These are phyloP conservation scores for Aldabrachelys gigantea DNA, from an alignment of 2,113 vertebrate genomes.

Conservation along the genomic window DNA sequence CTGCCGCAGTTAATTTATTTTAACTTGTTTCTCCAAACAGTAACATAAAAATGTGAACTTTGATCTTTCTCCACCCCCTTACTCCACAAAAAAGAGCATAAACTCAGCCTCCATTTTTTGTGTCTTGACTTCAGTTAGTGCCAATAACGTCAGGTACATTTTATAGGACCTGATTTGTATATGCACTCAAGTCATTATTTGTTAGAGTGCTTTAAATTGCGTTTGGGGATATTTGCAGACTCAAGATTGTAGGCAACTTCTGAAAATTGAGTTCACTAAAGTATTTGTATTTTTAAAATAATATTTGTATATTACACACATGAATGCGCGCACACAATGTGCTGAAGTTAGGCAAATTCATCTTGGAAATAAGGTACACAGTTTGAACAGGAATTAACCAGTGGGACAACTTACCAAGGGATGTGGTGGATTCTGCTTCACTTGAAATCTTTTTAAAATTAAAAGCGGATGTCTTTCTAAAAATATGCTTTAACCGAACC, in stretches of 20 bases:
- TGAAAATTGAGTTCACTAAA: neutral
- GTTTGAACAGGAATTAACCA: neutral
- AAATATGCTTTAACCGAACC: conserved; percentile 33
- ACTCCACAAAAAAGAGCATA: fast-evolving
- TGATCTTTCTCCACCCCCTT: neutral
- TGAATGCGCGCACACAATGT: fast-evolving
- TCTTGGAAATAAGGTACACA: neutral
- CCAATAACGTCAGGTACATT: fast-evolving
- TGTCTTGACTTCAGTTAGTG: neutral
- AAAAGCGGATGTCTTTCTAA: neutral
- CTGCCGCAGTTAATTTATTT: fast-evolving
- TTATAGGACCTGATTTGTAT: neutral
- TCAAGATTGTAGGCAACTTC: neutral
- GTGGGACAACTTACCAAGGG: neutral
- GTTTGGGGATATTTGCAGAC: neutral
- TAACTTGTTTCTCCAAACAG: fast-evolving
- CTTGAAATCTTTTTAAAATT: neutral
- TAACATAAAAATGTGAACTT: fast-evolving
- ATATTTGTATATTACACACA: neutral
- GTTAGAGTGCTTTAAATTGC: fast-evolving
- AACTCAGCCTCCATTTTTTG: neutral
- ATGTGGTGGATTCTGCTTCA: neutral
- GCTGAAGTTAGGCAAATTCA: neutral
- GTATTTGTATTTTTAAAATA: neutral
- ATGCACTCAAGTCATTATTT: neutral